These are phyloP conservation scores for Conus canariensis DNA, from an alignment of 2,888 invertebrate species.

Conservation along the genomic window DNA sequence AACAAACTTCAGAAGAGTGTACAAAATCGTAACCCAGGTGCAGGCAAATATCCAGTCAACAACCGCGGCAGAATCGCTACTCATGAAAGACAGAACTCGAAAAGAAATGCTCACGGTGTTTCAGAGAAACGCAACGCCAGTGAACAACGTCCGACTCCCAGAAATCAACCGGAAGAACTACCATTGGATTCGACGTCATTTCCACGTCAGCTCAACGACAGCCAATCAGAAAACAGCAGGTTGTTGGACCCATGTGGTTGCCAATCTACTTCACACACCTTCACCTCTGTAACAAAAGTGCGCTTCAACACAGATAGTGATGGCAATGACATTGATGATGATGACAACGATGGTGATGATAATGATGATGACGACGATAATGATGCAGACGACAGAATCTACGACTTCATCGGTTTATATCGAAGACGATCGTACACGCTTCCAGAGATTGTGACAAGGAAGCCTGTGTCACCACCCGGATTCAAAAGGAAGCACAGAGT, in stretches of 20 bases:
- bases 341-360: not conserved
- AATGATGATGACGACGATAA: not conserved
- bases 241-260: not conserved
- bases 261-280: not conserved
- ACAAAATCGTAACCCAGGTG: not conserved
- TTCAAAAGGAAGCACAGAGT: not conserved
- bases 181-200: not conserved
- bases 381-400: conserved; percentile 11
- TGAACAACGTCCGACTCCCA: not conserved
- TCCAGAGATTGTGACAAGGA: conserved; percentile 6
- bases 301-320: not conserved
- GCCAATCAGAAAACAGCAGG: not conserved
- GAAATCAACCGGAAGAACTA: not conserved
- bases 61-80: not conserved
- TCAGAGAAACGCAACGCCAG: not conserved
- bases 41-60: not conserved
- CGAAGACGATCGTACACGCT: conserved; percentile 18
- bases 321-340: not conserved
- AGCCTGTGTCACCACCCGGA: not conserved
- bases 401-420: conserved; percentile 30
- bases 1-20: not conserved
- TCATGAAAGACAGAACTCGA: not conserved
- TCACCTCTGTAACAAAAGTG: not conserved
- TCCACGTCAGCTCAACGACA: not conserved
- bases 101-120: not conserved